These are phyloP conservation scores for Lacerta bilineata DNA, from an alignment of 2,797 vertebrate genomes.

Conservation along the genomic window DNA sequence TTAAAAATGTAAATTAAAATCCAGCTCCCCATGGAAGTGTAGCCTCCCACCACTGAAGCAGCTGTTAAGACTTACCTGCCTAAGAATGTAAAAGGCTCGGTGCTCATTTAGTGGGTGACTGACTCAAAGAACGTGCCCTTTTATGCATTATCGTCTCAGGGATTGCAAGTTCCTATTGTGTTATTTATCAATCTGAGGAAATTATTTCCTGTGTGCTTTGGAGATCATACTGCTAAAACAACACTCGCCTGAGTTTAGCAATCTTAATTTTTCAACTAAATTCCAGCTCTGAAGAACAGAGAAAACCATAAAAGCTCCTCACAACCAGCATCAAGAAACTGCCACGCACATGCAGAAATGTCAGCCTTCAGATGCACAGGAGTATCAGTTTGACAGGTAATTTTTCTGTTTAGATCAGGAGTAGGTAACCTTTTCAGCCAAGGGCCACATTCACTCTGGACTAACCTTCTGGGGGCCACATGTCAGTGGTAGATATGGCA, in stretches of 20 bases:
- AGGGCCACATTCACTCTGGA: too few species aligned
- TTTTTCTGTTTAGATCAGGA: slow-evolving; percentile 1
- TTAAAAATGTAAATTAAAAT: slow-evolving; percentile 70
- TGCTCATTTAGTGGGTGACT: slow-evolving; percentile 66
- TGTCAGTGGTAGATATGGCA: too few species aligned
- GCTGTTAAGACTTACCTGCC: slow-evolving; percentile 50
- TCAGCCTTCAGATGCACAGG: rapidly evolving
- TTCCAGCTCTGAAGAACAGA: background rate
- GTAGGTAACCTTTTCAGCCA: background rate
- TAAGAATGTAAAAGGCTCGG: slow-evolving; percentile 49
- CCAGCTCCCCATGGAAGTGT: slow-evolving; percentile 58
- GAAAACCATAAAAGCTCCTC: slow-evolving; percentile 20
- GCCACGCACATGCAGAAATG: rapidly evolving
- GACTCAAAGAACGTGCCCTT: slow-evolving; percentile 37
- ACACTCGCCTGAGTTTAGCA: background rate
- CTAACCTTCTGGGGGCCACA: too few species aligned
- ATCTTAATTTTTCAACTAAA: slow-evolving; percentile 21
- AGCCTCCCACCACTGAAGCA: slow-evolving; percentile 40
- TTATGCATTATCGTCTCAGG: slow-evolving; percentile 43
- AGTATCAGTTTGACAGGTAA: background rate
- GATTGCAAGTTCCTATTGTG: background rate
- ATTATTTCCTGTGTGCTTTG: slow-evolving; percentile 6
- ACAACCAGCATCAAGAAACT: background rate
- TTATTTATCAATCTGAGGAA: slow-evolving; percentile 38
- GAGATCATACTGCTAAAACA: slow-evolving; percentile 7